These are phyloP conservation scores for Lordiphosa collinella DNA, from an alignment of 1,140 invertebrate genomes.

Conservation along the genomic window DNA sequence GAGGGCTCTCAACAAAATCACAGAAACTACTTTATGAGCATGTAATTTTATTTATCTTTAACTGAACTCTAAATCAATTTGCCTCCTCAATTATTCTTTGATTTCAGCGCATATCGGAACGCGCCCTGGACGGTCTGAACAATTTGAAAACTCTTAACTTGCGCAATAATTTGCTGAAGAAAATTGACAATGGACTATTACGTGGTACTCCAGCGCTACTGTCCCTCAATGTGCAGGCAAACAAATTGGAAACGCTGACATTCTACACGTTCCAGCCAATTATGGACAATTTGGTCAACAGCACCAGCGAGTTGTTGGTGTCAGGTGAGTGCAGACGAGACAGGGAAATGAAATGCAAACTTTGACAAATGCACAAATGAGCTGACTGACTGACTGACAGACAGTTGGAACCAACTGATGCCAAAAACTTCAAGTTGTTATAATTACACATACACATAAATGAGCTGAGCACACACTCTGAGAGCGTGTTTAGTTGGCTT, in stretches of 20 bases:
- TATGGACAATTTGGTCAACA: conserved; percentile 86
- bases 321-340: conserved; percentile 83
- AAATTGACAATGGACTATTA: conserved; percentile 84
- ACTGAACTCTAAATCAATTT: conserved; percentile 7
- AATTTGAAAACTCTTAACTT: conserved; percentile 85
- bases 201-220: conserved; percentile 83
- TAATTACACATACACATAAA: conserved; percentile 73
- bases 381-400: conserved; percentile 15
- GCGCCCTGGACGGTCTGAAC: conserved; percentile 86
- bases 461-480: conserved; percentile 40
- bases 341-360: conserved; percentile 23
- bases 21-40: no score
- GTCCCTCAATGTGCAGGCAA: conserved; percentile 86
- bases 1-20: no score
- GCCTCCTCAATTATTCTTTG: background rate
- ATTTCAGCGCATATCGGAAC: conserved; percentile 83
- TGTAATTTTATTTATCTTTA: conserved; percentile 1
- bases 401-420: conserved; percentile 6
- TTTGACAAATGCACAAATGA: conserved; percentile 45
- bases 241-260: conserved; percentile 86
- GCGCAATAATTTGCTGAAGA: conserved; percentile 86
- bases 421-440: conserved; percentile 54
- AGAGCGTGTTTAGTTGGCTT: conserved; percentile 43
- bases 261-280: conserved; percentile 87
- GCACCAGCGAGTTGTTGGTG: conserved; percentile 85